Conservation (phyloP, 2,888 invertebrate species). For the Drosophila kokeensis region DNA sequence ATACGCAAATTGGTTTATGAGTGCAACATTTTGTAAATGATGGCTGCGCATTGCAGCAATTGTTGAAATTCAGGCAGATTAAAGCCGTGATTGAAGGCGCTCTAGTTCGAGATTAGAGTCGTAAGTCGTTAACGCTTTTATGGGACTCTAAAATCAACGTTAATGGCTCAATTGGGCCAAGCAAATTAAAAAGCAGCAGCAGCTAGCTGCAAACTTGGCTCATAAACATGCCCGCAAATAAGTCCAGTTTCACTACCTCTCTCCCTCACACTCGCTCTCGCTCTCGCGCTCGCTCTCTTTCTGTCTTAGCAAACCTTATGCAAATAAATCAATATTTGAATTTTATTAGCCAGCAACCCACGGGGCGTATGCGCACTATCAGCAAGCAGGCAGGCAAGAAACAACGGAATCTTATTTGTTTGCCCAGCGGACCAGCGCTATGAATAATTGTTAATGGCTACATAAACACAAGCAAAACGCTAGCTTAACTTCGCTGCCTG, state of each 20-base stretch:
- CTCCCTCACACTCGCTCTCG: neutral
- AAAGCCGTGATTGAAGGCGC: conserved; percentile 1
- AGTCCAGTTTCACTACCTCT: neutral
- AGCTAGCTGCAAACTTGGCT: conserved; percentile 26
- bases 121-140: conserved; percentile 62
- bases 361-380: conserved; percentile 61
- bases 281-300: neutral
- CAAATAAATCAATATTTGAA: conserved; percentile 64
- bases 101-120: conserved; percentile 4
- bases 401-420: conserved; percentile 29
- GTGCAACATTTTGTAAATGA: conserved; percentile 58
- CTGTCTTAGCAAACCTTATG: conserved; percentile 10
- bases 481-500: conserved; percentile 36
- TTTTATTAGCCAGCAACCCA: conserved; percentile 46
- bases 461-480: conserved; percentile 52
- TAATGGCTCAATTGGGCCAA: conserved; percentile 68
- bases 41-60: conserved; percentile 39
- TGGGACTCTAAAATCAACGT: conserved; percentile 64
- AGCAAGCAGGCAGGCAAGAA: conserved; percentile 12
- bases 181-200: conserved; percentile 51
- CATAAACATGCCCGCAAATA: conserved; percentile 51
- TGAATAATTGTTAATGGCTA: conserved; percentile 69
- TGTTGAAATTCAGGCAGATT: conserved; percentile 14
- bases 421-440: conserved; percentile 20
- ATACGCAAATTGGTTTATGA: conserved; percentile 73